Percentiles rank a stretch among this genome's conserved stretches.
Conservation (phyloP, 2,113 vertebrate species). For the Nibea coibor region DNA sequence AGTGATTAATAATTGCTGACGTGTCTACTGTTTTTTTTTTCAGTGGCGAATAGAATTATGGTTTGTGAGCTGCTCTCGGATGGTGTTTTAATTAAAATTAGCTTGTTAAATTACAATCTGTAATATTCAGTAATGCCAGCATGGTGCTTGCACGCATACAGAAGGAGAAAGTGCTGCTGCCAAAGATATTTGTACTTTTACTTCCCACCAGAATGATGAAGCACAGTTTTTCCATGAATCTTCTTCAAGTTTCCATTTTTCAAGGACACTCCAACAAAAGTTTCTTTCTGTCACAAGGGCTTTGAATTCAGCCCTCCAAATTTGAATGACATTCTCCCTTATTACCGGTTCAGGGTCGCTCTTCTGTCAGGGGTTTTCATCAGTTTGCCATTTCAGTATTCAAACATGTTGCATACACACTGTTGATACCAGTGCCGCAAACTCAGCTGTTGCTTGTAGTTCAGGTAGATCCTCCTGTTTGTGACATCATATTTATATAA, state of each 20-base stretch:
- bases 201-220: not conserved
- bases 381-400: not conserved
- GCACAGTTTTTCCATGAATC: not conserved
- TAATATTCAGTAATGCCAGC: not conserved
- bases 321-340: constrained; percentile 7
- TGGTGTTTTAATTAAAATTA: constrained; percentile 4
- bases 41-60: not conserved
- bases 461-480: not conserved
- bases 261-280: not conserved
- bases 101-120: not conserved
- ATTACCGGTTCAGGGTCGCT: not conserved
- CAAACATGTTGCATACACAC: not conserved
- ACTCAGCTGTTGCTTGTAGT: not conserved
- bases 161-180: not conserved
- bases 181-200: not conserved
- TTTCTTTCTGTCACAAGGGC: not conserved
- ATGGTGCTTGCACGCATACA: not conserved
- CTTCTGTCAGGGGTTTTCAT: constrained; percentile 10
- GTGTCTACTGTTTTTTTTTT: not conserved
- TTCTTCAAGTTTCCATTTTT: not conserved
- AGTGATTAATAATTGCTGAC: not conserved
- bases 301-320: not conserved
- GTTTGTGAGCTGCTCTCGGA: not conserved
- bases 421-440: not conserved
- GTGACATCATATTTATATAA: too few relatives aligned